Base-by-base conservation (phyloP, 1,140 invertebrate genomes). In the Drepana arcuata region DNA sequence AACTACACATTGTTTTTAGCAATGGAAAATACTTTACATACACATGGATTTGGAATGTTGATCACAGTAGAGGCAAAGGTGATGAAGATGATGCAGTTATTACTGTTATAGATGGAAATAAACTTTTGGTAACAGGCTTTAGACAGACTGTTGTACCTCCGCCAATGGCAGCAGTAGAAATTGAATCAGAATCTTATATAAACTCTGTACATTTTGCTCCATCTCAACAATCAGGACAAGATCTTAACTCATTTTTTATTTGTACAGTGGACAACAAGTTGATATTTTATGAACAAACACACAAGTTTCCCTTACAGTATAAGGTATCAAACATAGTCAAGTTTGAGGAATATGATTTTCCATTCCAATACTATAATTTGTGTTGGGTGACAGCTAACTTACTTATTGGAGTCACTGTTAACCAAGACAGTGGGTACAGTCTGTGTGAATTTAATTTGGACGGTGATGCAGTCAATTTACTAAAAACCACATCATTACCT, bases 21-120 rank as follows among this genome's bases (percentile, higher is more conserved):
- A 75, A 74, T 54, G 87, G 88, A 9, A 72, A 83, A 43, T 86
- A 88, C 55, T 65, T 84, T 30, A 72, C 77, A 11, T 91, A 89
- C 60, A 82, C 84, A 12, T 93, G 88, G 85, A 74, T 83, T 42
- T 92, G 88, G 87, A 66, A 58, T 52, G 54, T 90, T 21, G 59
- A 88, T 64, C 78, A 83, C 32, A 90, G 87, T 46, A 64, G 38
- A 42, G 86, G 88, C 7, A 75, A 71, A 45, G 60, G 41, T 23
- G 23, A 49, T 31, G 52, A 65, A 36, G 87, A 90, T 70, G 84
- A 87, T 67, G 84, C 88, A 7, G 63, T 87, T 10, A 89, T 94
- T 6, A 87, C 86, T 42, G 93, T 95, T 14, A 91, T 96, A 54
- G 91, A 96, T 87, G 93, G 92, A 67, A 86, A 85, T 28, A 87